Percentiles rank a stretch among this genome's conserved stretches.
Evolutionary conservation across 2,113 vertebrate species (phyloP).

Genomic region (Odocoileus virginianus): DNA sequence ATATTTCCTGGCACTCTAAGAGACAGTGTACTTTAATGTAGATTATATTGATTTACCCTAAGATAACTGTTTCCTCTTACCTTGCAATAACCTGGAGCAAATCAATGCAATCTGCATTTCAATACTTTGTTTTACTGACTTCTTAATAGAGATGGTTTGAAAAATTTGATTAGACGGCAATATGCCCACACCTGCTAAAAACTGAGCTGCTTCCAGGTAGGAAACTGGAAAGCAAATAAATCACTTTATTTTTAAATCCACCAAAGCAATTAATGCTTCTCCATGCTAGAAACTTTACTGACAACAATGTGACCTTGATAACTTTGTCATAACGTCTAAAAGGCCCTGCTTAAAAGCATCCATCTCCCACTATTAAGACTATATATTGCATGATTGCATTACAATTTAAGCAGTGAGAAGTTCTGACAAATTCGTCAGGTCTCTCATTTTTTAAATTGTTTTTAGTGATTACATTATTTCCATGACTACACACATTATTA

Average conservation of each 20-base stretch:
- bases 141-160: conserved; percentile 61
- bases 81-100: conserved; percentile 60
- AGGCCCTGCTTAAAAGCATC: neutral
- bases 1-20: conserved; percentile 55
- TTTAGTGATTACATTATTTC: neutral
- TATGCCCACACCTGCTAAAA: conserved; percentile 60
- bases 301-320: conserved; percentile 48
- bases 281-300: neutral
- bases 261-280: conserved; percentile 45
- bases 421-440: neutral
- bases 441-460: neutral
- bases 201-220: conserved; percentile 28
- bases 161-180: conserved; percentile 54
- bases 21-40: conserved; percentile 61
- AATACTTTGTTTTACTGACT: conserved; percentile 65
- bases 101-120: conserved; percentile 61
- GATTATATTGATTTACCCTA: conserved; percentile 59
- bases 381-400: neutral
- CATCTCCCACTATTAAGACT: neutral
- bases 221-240: conserved; percentile 51
- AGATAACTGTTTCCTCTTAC: conserved; percentile 60
- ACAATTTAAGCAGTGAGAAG: neutral
- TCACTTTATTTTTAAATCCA: conserved; percentile 69
- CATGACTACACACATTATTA: neutral
- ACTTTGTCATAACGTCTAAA: conserved; percentile 5